Base-by-base conservation (phyloP, 2,113 vertebrate species). In the Seriola quinqueradiata region DNA sequence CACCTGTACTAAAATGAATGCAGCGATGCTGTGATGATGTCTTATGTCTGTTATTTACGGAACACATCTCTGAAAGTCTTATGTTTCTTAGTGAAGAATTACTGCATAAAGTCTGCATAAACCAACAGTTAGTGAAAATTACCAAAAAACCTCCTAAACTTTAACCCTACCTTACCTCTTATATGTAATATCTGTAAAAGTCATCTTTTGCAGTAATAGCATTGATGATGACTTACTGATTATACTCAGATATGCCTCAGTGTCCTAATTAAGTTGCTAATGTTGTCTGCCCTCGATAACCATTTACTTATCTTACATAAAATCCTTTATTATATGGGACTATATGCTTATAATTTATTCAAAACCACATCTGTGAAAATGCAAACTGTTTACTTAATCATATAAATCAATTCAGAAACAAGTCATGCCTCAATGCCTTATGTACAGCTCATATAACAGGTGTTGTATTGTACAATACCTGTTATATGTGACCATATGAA, bases 261-360 rank as follows among this genome's bases (percentile, higher is more conserved):
- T 36, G 14, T 69, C 10, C 44, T 73, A 68, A 64, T 67, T 34
- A 67, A 52, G 46, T 73, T 60, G 42, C 60, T 59, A 44, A 60
- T 73, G 63, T 55, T 42, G 36, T 16, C 0, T 73, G 61, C 5
- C 17, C 52, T 44, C 28, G 13, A 54, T 44, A 73, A 60, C 12
- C 60, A 11, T 38, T 14, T 19, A 48, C 19, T 61, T 64, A 63
- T 54, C 4, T 55, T 17, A 17, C 34, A 46, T 17, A 70, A 55
- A 77, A 21, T 50, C 38, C 57, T 46, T 52, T 54, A n/a, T n/a
- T 28, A 40, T 38, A 40, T 4, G 2, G 7, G 34, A 59, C 3
- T 8, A n/a, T n/a, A 23, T 19, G 9, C 11, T 14, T 52, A 6
- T 52, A 55, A 79, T 50, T 28, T 17, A 69, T 28, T 36, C 9